These are phyloP conservation scores for Belgica antarctica DNA, from an alignment of 2,888 invertebrate species.

Conservation along the genomic window DNA sequence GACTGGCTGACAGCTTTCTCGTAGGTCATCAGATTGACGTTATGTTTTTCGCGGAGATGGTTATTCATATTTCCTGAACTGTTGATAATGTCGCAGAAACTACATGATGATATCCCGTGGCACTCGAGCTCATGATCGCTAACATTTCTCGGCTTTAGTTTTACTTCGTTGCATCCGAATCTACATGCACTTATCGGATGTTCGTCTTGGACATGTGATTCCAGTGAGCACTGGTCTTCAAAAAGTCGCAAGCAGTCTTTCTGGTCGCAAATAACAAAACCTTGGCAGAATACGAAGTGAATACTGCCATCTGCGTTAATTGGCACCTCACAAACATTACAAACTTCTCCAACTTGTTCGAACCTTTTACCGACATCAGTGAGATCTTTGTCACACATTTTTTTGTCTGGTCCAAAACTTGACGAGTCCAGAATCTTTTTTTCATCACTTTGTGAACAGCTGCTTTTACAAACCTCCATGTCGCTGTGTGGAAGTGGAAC, in stretches of 20 bases:
- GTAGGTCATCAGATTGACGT: slow-evolving; percentile 39
- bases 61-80: slow-evolving; percentile 33
- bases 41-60: slow-evolving; percentile 37
- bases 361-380: slow-evolving; percentile 4
- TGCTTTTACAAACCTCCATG: no score
- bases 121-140: slow-evolving; percentile 18
- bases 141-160: slow-evolving; percentile 33
- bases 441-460: not conserved
- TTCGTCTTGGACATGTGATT: not conserved
- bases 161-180: slow-evolving; percentile 27
- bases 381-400: slow-evolving; percentile 35
- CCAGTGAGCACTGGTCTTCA: not conserved
- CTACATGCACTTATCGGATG: slow-evolving; percentile 29
- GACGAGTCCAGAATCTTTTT: slow-evolving; percentile 13
- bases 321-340: slow-evolving; percentile 35
- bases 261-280: slow-evolving; percentile 16
- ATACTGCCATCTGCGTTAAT: slow-evolving; percentile 5
- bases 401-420: not conserved
- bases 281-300: slow-evolving; percentile 40
- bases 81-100: slow-evolving; percentile 12
- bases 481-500: no score
- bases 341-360: slow-evolving; percentile 27
- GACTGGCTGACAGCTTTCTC: slow-evolving; percentile 32
- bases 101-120: slow-evolving; percentile 37
- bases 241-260: slow-evolving; percentile 35